Conservation (phyloP, 2,113 vertebrate species). For the Rhea pennata region DNA sequence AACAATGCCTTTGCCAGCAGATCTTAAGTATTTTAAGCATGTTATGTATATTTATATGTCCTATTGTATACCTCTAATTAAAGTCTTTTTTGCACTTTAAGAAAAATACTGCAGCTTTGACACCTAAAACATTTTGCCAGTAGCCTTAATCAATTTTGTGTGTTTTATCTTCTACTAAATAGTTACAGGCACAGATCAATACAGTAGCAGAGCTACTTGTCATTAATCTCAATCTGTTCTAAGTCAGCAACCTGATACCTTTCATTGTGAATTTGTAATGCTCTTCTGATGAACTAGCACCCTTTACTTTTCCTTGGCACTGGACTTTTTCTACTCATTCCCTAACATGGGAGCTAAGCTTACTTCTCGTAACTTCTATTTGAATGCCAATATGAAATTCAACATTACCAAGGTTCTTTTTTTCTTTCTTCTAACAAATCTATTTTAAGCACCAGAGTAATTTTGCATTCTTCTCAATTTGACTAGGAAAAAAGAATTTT, state of each 20-base stretch:
- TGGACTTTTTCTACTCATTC: not conserved
- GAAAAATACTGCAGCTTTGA: not conserved
- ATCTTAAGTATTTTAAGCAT: not conserved
- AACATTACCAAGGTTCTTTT: not conserved
- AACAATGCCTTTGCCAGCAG: not conserved
- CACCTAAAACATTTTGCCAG: not conserved
- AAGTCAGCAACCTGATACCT: not conserved
- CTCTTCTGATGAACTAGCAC: not conserved
- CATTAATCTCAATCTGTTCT: constrained; percentile 45
- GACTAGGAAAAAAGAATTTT: not conserved
- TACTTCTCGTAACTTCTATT: not conserved
- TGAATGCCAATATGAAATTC: not conserved
- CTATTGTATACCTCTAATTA: not conserved
- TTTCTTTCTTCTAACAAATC: not conserved
- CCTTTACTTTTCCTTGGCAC: not conserved
- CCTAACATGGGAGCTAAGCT: not conserved
- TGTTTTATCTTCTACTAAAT: constrained; percentile 32
- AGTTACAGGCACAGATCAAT: constrained; percentile 30
- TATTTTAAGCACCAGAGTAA: not conserved
- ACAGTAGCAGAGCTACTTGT: not conserved
- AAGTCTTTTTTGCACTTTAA: not conserved
- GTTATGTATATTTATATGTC: not conserved
- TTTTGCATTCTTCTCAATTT: not conserved
- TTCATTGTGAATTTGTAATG: not conserved
- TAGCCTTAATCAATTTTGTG: not conserved